Conservation (phyloP, 2,888 invertebrate species). For the Pristionchus fissidentatus region DNA sequence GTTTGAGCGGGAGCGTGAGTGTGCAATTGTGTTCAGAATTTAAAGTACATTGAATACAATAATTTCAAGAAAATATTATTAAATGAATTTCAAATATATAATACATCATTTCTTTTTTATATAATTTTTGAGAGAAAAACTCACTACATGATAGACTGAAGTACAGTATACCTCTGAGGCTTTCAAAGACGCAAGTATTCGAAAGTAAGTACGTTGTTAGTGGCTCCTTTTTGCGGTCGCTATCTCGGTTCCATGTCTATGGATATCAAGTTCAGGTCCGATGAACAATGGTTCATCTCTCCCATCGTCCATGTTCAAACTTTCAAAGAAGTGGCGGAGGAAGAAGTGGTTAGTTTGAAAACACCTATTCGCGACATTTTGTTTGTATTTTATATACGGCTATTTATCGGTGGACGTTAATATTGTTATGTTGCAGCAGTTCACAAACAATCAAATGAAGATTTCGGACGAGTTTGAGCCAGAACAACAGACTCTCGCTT, state of each 20-base stretch:
- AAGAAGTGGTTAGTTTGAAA: constrained; percentile 2
- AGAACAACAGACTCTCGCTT: neutral
- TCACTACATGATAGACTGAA: neutral
- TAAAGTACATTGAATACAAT: too few species aligned
- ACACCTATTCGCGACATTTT: neutral
- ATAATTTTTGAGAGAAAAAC: neutral
- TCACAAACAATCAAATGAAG: constrained; percentile 15
- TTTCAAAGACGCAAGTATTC: too few species aligned
- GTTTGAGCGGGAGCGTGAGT: too few species aligned
- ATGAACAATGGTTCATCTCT: constrained; percentile 59
- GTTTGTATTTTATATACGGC: neutral
- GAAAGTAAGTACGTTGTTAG: too few species aligned
- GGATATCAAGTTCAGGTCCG: constrained; percentile 59
- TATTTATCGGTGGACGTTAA: neutral
- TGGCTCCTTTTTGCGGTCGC: neutral
- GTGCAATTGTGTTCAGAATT: too few species aligned
- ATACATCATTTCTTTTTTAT: neutral
- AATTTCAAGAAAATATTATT: too few species aligned
- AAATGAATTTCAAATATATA: neutral
- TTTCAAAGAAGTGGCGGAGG: constrained; percentile 52
- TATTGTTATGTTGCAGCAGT: neutral
- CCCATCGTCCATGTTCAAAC: constrained; percentile 52
- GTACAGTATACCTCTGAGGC: too few species aligned
- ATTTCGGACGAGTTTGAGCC: constrained; percentile 10
- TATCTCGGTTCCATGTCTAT: constrained; percentile 44